phyloP scores from a whole-genome alignment of 2,113 vertebrate species.

The Brachyhypopomus gauderio region DNA sequence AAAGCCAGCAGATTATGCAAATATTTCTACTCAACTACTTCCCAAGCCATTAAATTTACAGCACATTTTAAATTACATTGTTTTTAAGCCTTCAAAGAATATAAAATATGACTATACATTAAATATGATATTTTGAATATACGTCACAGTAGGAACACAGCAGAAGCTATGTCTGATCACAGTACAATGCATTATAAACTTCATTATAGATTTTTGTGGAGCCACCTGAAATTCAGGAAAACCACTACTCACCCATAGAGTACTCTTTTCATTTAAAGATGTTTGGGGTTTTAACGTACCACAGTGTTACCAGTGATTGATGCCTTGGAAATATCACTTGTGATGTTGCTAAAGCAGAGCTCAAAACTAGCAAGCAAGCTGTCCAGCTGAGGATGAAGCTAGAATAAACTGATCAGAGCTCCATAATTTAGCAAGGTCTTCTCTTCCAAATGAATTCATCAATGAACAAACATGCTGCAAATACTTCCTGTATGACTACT shows the following conservation, averaged over 20 bases:
- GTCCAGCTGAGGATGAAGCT: not conserved
- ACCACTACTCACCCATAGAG: not conserved
- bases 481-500: not conserved
- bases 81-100: not conserved
- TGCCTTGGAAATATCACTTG: not conserved
- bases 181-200: too few relatives aligned
- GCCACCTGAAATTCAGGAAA: too few relatives aligned
- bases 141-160: not conserved
- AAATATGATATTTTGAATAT: not conserved
- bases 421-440: not conserved
- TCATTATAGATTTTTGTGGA: too few relatives aligned
- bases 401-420: not conserved
- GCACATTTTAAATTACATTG: not conserved
- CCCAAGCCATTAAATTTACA: not conserved
- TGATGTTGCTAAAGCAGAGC: not conserved
- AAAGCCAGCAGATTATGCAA: too few relatives aligned
- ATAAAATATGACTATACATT: too few relatives aligned
- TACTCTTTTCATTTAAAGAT: not conserved
- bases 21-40: not conserved
- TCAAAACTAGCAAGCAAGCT: not conserved
- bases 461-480: conserved; percentile 6
- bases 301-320: not conserved
- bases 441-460: not conserved
- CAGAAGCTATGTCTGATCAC: not conserved
- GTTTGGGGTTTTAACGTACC: not conserved